Evolutionary conservation across 2,797 vertebrate species (phyloP), one percentile per base, ranked within the genome.

Genomic region (Oryzias dopingdopingensis): DNA sequence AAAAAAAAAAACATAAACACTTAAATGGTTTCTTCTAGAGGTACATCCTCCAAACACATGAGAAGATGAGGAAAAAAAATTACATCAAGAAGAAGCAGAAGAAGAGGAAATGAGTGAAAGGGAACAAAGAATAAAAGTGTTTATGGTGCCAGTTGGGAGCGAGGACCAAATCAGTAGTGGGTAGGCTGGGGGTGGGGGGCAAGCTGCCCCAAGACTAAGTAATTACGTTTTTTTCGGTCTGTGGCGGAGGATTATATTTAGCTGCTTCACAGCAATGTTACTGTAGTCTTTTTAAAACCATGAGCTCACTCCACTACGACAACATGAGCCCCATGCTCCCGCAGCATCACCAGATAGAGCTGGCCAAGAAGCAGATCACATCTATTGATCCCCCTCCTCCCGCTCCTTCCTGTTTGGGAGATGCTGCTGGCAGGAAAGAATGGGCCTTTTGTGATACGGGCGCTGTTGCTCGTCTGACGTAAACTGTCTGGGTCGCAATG

Each of bases 201-300:
- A 26, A 53, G 78, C 73, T 76, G 74, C 76, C 77, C 75, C 75
- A 81, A 81, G 82, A 70, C 73, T 65, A 68, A 63, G 83, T 90
- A 89, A 90, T 91, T 90, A 91, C 84, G 86, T 87, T 89, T 85
- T 86, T 82, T 81, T 72, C 18, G 74, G 80, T 87, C 87, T 91
- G 86, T 82, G 85, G 83, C 75, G 84, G 70, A 85, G 86, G 89
- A 91, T 90, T 93, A 92, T 90, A 92, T 93, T 92, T 92, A 92
- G 90, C 88, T 79, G 69, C 79, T 89, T 76, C 84, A 79, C 76
- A 82, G 74, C 77, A 70, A 87, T 86, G 84, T 88, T 85, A 88
- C 85, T 83, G 86, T 76, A 81, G 83, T 88, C 89, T 91, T 92
- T 91, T 89, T 90, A 90, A 91, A 92, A 86, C 89, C 76, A 90